Evolutionary conservation across 2,888 invertebrate genomes (phyloP), one percentile per base, ranked within the genome.

Genomic region (Erynnis tages): DNA sequence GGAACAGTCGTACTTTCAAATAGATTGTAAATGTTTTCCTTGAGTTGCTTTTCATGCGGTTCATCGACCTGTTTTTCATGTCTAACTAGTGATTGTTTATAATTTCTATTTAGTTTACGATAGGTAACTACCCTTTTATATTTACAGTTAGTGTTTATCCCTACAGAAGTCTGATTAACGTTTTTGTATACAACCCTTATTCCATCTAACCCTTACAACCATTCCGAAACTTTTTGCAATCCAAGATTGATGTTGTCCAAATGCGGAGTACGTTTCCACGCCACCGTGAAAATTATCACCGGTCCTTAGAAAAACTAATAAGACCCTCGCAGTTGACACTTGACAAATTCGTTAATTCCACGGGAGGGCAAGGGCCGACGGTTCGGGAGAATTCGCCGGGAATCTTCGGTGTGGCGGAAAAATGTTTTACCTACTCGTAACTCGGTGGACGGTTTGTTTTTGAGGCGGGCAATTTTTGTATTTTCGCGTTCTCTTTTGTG

Each of bases 291-390:
- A 77, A 79, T 54, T 45, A 55, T 54, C 50, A 55, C 46, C 41
- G 34, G 38, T 57, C 53, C 54, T 29, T 32, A 21, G 76, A 78
- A 81, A 81, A 83, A 82, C 81, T 84, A 85, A 87, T 87, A 87
- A 82, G 78, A 75, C 66, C 73, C 66, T 72, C 61, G 54, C 60
- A 58, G 72, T 68, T 84, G 87, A 87, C 87, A 83, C 74, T 83
- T 88, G 88, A 88, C 86, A 88, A 87, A 88, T 88, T 85, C 82
- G 85, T 82, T 85, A 86, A 87, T 87, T 77, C 76, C 54, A 40
- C 34, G 27, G 19, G 29, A 40, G 34, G 25, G 45, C 40, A 29
- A 53, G 54, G 34, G 52, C 53, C 41, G 37, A 47, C 34, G 48
- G 41, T 27, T 49, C 40, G 41, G 32, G 41, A 16, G 32, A 29